These are phyloP conservation scores for Colletes gigas DNA, from an alignment of 1,140 invertebrate genomes.

Conservation along the genomic window DNA sequence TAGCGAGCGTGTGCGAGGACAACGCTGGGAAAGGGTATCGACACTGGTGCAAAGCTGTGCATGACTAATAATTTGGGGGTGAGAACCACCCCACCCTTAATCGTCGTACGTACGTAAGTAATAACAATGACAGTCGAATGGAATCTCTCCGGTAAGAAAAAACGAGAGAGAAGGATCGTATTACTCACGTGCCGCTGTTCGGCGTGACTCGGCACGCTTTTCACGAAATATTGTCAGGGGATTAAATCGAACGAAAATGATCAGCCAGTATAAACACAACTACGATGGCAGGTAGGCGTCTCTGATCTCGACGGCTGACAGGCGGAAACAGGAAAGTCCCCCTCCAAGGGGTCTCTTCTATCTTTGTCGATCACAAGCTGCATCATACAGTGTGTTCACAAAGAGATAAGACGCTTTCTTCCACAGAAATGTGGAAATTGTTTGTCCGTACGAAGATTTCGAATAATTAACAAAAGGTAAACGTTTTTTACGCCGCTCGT, in stretches of 20 bases:
- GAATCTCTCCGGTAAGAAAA: not conserved
- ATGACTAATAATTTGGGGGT: conserved; percentile 75
- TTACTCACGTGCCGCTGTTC: conserved; percentile 21
- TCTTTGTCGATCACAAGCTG: conserved; percentile 27
- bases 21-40: conserved; percentile 36
- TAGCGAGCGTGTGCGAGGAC: not conserved
- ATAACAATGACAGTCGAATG: conserved; percentile 35
- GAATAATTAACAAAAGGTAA: too few species aligned
- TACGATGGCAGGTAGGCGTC: conserved; percentile 58
- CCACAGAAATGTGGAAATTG: too few species aligned
- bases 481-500: too few species aligned
- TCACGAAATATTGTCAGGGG: conserved; percentile 13
- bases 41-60: conserved; percentile 49
- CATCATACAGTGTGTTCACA: conserved; percentile 1
- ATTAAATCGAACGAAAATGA: not conserved
- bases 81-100: conserved; percentile 71
- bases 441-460: too few species aligned
- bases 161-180: not conserved
- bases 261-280: conserved; percentile 45
- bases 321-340: conserved; percentile 71
- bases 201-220: conserved; percentile 39
- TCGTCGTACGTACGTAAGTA: conserved; percentile 18
- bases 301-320: conserved; percentile 66
- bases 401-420: not conserved
- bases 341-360: conserved; percentile 50